Conservation (phyloP, 2,888 invertebrate genomes). For the Drosophila macrospina region DNA sequence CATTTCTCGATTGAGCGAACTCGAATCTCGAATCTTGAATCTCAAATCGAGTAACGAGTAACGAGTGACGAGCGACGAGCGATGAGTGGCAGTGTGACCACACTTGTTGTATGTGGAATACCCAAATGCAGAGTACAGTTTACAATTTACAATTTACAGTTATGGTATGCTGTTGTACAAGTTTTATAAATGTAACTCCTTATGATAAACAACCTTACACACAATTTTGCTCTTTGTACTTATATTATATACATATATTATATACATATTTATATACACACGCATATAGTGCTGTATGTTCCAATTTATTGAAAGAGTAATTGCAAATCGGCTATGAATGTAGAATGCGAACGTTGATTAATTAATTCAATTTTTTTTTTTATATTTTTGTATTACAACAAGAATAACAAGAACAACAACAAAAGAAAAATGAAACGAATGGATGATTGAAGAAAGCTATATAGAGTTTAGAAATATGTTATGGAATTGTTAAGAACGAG, state of each 20-base stretch:
- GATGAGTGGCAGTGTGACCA: conserved; percentile 6
- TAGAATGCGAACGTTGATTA: conserved; percentile 6
- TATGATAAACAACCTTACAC: conserved; percentile 14
- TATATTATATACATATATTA: conserved; percentile 20
- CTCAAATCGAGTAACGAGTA: not conserved
- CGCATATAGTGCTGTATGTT: too few species aligned
- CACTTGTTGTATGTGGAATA: not conserved
- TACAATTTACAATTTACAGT: conserved; percentile 1
- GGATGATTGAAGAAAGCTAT: too few species aligned
- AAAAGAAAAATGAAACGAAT: too few species aligned
- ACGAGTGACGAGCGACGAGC: too few species aligned
- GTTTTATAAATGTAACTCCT: conserved; percentile 14
- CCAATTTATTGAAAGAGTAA: conserved; percentile 14
- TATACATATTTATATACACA: conserved; percentile 11
- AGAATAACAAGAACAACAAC: too few species aligned
- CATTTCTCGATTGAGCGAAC: not conserved
- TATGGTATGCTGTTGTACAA: conserved; percentile 4
- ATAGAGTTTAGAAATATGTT: conserved; percentile 10
- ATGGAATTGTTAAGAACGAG: conserved; percentile 25
- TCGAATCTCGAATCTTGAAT: not conserved
- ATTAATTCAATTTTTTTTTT: conserved; percentile 30
- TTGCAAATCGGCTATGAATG: conserved; percentile 24
- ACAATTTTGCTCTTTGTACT: conserved; percentile 30
- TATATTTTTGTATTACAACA: conserved; percentile 40
- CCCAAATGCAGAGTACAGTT: not conserved